Evolutionary conservation across 2,888 invertebrate genomes (phyloP).

Genomic region (Lasiommata megera): DNA sequence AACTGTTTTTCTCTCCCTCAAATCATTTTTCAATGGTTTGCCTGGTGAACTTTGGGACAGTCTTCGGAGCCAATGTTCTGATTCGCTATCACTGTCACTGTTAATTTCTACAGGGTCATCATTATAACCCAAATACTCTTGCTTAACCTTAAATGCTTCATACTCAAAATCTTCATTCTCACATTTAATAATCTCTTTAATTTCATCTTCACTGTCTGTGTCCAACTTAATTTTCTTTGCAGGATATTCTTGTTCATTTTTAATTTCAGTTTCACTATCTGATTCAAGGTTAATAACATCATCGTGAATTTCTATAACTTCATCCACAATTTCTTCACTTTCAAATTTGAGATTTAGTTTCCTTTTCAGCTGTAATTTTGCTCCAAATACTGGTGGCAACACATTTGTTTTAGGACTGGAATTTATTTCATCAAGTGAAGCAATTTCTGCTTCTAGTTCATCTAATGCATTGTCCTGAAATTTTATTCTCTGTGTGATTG

Average conservation of each 20-base stretch:
- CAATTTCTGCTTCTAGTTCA: slow-evolving; percentile 44
- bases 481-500: slow-evolving; percentile 45
- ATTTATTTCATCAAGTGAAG: slow-evolving; percentile 23
- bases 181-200: slow-evolving; percentile 44
- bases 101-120: slow-evolving; percentile 61
- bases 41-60: slow-evolving; percentile 76
- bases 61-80: slow-evolving; percentile 74
- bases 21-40: slow-evolving; percentile 53
- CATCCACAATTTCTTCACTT: slow-evolving; percentile 10
- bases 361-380: slow-evolving; percentile 49
- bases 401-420: neutral
- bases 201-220: slow-evolving; percentile 38
- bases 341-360: slow-evolving; percentile 39
- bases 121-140: slow-evolving; percentile 63
- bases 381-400: slow-evolving; percentile 36
- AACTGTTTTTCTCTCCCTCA: slow-evolving; percentile 37
- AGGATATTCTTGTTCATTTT: slow-evolving; percentile 14
- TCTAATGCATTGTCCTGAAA: slow-evolving; percentile 55
- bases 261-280: slow-evolving; percentile 54
- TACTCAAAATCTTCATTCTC: slow-evolving; percentile 57
- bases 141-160: slow-evolving; percentile 67
- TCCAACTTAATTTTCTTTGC: slow-evolving; percentile 51
- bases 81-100: slow-evolving; percentile 77
- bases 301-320: slow-evolving; percentile 34
- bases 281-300: slow-evolving; percentile 45